Conservation (phyloP, 1,140 invertebrate genomes). For the Uloborus diversus region DNA sequence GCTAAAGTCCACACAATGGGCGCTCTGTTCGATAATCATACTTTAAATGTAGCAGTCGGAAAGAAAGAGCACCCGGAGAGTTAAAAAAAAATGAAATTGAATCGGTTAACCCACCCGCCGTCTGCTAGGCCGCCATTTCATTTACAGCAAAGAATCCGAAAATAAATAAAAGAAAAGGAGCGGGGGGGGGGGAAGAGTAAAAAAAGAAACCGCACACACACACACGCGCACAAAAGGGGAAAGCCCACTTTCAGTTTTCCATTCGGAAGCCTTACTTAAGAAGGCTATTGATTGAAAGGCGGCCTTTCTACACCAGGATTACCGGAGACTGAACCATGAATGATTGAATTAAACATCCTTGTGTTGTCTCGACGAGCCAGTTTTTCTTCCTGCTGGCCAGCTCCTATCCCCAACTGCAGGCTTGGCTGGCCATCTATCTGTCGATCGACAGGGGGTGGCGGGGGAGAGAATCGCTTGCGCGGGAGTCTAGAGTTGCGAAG, state of each 20-base stretch:
- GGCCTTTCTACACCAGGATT: slow-evolving; percentile 47
- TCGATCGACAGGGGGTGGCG: background rate
- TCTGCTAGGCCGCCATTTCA: slow-evolving; percentile 49
- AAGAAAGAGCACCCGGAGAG: slow-evolving; percentile 8
- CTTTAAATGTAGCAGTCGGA: slow-evolving; percentile 43
- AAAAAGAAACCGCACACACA: slow-evolving; percentile 4
- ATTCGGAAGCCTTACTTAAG: slow-evolving; percentile 33
- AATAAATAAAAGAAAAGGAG: slow-evolving; percentile 26
- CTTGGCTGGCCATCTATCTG: slow-evolving; percentile 37
- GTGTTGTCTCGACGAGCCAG: slow-evolving; percentile 45
- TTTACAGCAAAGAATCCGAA: slow-evolving; percentile 41
- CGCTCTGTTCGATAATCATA: slow-evolving; percentile 40
- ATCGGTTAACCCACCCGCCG: slow-evolving; percentile 47
- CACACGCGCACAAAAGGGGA: slow-evolving; percentile 16
- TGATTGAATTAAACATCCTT: slow-evolving; percentile 57
- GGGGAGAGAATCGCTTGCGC: background rate
- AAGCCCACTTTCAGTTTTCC: slow-evolving; percentile 48
- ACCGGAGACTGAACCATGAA: slow-evolving; percentile 52
- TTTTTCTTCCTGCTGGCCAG: slow-evolving; percentile 4
- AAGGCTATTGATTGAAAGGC: slow-evolving; percentile 54
- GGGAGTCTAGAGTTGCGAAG: too few relatives aligned
- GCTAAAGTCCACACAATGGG: slow-evolving; percentile 28
- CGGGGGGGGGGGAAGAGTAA: background rate
- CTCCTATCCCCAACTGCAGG: slow-evolving; percentile 2
- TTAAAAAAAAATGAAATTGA: slow-evolving; percentile 24